A percentile compares a stretch with the other conserved stretches of the same genome.
These are phyloP conservation scores for Natator depressus DNA, from an alignment of 2,113 vertebrate species.

Conservation along the genomic window DNA sequence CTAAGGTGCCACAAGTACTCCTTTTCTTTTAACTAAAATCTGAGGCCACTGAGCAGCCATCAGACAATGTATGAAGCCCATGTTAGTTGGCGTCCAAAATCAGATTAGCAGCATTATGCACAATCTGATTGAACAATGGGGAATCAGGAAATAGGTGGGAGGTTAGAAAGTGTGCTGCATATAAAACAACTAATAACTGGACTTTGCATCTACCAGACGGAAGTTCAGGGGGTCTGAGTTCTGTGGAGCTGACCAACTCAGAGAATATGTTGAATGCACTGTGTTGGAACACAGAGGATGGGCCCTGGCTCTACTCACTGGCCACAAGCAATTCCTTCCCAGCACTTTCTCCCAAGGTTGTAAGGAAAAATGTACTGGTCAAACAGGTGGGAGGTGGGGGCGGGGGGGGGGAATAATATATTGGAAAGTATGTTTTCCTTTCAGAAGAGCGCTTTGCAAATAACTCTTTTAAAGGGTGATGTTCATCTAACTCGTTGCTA, in stretches of 20 bases:
- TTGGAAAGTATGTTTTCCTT: neutral
- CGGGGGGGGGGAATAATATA: neutral
- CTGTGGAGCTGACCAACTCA: constrained; percentile 86
- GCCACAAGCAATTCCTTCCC: constrained; percentile 78
- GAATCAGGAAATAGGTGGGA: neutral
- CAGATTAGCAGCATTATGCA: neutral
- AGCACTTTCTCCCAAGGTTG: constrained; percentile 84
- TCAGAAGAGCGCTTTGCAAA: neutral
- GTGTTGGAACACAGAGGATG: constrained; percentile 66
- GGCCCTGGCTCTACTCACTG: constrained; percentile 65
- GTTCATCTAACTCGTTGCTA: neutral
- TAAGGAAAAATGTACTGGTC: constrained; percentile 91
- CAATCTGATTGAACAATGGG: neutral
- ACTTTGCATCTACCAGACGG: constrained; percentile 80
- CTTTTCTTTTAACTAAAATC: neutral
- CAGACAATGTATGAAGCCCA: neutral
- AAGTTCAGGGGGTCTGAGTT: constrained; percentile 87
- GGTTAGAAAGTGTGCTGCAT: neutral
- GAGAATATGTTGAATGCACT: constrained; percentile 79
- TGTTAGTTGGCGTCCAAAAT: neutral
- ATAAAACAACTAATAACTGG: constrained; percentile 25
- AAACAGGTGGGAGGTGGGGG: constrained; percentile 83
- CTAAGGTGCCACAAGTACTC: no score
- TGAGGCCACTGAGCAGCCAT: neutral
- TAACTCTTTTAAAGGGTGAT: fast-evolving